phyloP scores from a whole-genome alignment of 2,113 vertebrate species.

The Syrrhaptes paradoxus region DNA sequence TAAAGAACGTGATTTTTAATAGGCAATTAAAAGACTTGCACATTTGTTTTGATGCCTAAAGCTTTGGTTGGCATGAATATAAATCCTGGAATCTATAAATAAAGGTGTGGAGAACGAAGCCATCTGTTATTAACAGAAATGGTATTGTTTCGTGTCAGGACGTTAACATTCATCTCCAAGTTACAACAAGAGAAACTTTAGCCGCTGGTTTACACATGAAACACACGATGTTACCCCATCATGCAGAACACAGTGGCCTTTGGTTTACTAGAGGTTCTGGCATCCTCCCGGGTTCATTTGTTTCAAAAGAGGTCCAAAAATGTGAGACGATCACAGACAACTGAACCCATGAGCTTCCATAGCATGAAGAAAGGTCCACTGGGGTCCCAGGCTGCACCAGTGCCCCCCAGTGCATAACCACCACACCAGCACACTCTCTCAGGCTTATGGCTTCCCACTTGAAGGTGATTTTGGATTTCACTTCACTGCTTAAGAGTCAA shows the following conservation, averaged over 20 bases:
- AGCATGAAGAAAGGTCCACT: not conserved
- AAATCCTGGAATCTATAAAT: constrained; percentile 47
- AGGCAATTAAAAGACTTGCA: constrained; percentile 6
- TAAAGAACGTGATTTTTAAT: not conserved
- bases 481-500: not conserved
- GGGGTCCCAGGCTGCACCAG: not conserved
- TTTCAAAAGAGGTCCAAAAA: not conserved
- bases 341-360: not conserved
- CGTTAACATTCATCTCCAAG: constrained; percentile 7
- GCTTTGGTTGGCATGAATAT: not conserved
- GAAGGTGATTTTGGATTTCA: not conserved
- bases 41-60: constrained; percentile 38
- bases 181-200: constrained; percentile 41
- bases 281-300: not conserved
- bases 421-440: accelerated
- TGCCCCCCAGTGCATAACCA: accelerated
- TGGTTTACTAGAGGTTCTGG: not conserved
- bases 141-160: not conserved
- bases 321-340: accelerated
- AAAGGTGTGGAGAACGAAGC: constrained; percentile 23
- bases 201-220: not conserved
- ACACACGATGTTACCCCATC: not conserved
- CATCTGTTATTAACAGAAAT: constrained; percentile 53
- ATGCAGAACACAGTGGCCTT: not conserved
- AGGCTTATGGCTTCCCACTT: not conserved